These are phyloP conservation scores for Perca fluviatilis DNA, from an alignment of 2,113 vertebrate genomes.

Conservation along the genomic window DNA sequence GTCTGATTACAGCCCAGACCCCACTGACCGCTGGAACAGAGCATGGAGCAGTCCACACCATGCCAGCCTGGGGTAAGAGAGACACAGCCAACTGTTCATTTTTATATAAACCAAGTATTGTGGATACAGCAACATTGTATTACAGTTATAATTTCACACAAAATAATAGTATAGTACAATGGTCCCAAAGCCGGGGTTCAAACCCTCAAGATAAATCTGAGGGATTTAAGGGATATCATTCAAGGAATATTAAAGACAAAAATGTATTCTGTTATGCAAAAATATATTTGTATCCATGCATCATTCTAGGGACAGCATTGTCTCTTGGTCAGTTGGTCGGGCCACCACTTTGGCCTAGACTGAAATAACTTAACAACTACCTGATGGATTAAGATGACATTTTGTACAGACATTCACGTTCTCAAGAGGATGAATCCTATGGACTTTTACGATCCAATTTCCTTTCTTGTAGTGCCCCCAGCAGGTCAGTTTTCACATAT, in stretches of 20 bases:
- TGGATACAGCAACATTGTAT: neutral
- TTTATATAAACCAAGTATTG: neutral
- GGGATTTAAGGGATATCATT: neutral
- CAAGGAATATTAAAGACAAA: neutral
- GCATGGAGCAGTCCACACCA: conserved; percentile 92
- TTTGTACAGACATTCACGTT: neutral
- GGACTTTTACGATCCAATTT: too few relatives aligned
- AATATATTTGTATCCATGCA: neutral
- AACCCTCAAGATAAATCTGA: neutral
- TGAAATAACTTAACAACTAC: neutral
- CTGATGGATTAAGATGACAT: neutral
- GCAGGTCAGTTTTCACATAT: neutral
- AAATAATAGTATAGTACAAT: neutral
- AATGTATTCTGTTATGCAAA: neutral
- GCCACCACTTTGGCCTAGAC: neutral
- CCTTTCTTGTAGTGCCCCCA: neutral
- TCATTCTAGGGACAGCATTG: neutral
- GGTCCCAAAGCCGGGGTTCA: neutral
- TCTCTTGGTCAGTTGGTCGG: neutral
- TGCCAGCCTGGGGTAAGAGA: conserved; percentile 89
- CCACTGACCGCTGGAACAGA: conserved; percentile 93
- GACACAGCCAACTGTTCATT: neutral
- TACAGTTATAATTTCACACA: neutral
- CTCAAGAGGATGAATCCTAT: too few relatives aligned
- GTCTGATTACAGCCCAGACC: conserved; percentile 93